phyloP scores from a whole-genome alignment of 2,888 invertebrate species.

The Metalampra italica region DNA sequence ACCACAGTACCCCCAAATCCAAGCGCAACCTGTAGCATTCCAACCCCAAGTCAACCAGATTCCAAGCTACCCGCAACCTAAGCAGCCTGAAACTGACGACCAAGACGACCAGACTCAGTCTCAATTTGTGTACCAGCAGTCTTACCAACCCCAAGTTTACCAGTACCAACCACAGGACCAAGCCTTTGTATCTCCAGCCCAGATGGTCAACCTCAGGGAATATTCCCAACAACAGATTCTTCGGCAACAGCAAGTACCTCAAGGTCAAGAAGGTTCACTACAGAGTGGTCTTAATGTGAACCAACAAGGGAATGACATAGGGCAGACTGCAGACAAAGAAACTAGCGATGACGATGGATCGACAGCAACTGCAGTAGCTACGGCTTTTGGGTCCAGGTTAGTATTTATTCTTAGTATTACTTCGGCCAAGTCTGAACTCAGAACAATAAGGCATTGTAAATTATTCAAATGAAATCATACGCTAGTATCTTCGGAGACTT shows the following conservation, averaged over 20 bases:
- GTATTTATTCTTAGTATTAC: slow-evolving; percentile 14
- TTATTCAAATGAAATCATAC: too few species aligned
- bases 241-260: slow-evolving; percentile 21
- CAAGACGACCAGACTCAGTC: slow-evolving; percentile 12
- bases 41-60: slow-evolving; percentile 27
- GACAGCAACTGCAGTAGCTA: slow-evolving; percentile 60
- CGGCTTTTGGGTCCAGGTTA: slow-evolving; percentile 67
- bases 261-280: slow-evolving; percentile 35
- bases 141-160: slow-evolving; percentile 16
- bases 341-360: slow-evolving; percentile 37
- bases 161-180: slow-evolving; percentile 25
- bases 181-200: slow-evolving; percentile 19
- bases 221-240: slow-evolving; percentile 9
- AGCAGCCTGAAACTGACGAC: slow-evolving; percentile 9
- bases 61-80: not conserved
- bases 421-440: too few species aligned
- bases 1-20: slow-evolving; percentile 29
- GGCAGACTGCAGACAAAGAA: slow-evolving; percentile 39
- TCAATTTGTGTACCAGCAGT: slow-evolving; percentile 13
- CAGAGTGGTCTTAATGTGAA: slow-evolving; percentile 62
- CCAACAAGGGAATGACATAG: slow-evolving; percentile 59
- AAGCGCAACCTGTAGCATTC: slow-evolving; percentile 28
- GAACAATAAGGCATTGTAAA: too few species aligned
- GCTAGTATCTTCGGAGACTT: too few species aligned
- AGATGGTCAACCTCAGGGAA: slow-evolving; percentile 11